A percentile compares a stretch with the other conserved stretches of the same genome.
phyloP scores from a whole-genome alignment of 2,888 invertebrate genomes.

The Molanna angustata region DNA sequence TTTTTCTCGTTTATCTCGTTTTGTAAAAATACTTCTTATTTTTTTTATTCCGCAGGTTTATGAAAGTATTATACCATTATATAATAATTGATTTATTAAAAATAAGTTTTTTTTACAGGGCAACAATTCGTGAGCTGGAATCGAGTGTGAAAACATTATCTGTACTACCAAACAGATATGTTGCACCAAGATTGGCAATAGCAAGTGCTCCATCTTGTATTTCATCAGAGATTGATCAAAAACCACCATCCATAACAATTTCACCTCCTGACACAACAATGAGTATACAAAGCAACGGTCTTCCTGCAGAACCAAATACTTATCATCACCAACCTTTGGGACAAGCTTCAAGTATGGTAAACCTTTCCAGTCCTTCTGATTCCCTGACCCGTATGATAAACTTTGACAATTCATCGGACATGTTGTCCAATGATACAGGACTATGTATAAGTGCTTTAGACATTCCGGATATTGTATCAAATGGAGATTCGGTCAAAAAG shows the following conservation, averaged over 20 bases:
- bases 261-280: too few relatives aligned
- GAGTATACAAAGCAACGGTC: neutral
- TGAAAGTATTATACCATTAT: too few relatives aligned
- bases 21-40: too few relatives aligned
- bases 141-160: constrained; percentile 7
- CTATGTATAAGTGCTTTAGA: constrained; percentile 5
- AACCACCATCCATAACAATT: too few relatives aligned
- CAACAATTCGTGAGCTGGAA: constrained; percentile 15
- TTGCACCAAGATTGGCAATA: constrained; percentile 10
- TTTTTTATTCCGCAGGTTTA: too few relatives aligned
- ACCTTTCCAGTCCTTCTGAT: too few relatives aligned
- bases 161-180: constrained; percentile 4
- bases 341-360: constrained; percentile 7
- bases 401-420: too few relatives aligned
- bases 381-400: too few relatives aligned
- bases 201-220: neutral
- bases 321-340: constrained; percentile 6
- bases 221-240: neutral
- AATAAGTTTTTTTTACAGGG: constrained; percentile 23
- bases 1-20: too few relatives aligned
- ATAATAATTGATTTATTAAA: too few relatives aligned
- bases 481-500: neutral
- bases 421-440: too few relatives aligned
- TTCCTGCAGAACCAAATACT: constrained; percentile 2
- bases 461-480: constrained; percentile 4